Conservation (phyloP, 2,888 invertebrate species). For the Pristionchus exspectatus region DNA sequence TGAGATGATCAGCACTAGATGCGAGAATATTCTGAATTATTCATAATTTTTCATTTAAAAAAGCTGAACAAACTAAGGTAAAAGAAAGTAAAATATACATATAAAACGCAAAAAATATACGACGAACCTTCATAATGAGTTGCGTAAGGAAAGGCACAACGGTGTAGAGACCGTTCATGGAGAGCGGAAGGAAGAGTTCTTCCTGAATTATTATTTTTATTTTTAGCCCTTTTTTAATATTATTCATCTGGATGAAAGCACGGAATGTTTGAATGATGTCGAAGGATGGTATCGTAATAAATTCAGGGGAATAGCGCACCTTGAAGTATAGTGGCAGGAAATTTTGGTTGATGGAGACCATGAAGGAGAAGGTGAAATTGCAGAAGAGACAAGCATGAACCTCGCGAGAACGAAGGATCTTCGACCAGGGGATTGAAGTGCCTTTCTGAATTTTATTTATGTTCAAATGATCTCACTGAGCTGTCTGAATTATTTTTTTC, state of each 20-base stretch:
- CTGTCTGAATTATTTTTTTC: too few relatives aligned
- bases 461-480: too few relatives aligned
- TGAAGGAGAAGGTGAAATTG: conserved; percentile 54
- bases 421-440: conserved; percentile 39
- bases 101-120: neutral
- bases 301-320: neutral
- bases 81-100: neutral
- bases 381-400: conserved; percentile 51
- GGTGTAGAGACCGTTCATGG: conserved; percentile 48
- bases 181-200: conserved; percentile 51
- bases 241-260: too few relatives aligned
- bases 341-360: conserved; percentile 52
- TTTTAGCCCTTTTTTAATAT: neutral
- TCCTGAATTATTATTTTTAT: conserved; percentile 15
- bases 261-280: too few relatives aligned
- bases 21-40: conserved; percentile 19
- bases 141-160: conserved; percentile 50
- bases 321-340: conserved; percentile 54
- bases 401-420: conserved; percentile 11
- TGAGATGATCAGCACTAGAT: conserved; percentile 34
- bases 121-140: conserved; percentile 20
- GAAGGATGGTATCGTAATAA: too few relatives aligned
- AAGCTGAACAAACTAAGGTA: neutral
- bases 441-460: neutral
- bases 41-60: neutral